phyloP scores from a whole-genome alignment of 64 coral and sea anemone species.

The Montipora efflorescens region DNA sequence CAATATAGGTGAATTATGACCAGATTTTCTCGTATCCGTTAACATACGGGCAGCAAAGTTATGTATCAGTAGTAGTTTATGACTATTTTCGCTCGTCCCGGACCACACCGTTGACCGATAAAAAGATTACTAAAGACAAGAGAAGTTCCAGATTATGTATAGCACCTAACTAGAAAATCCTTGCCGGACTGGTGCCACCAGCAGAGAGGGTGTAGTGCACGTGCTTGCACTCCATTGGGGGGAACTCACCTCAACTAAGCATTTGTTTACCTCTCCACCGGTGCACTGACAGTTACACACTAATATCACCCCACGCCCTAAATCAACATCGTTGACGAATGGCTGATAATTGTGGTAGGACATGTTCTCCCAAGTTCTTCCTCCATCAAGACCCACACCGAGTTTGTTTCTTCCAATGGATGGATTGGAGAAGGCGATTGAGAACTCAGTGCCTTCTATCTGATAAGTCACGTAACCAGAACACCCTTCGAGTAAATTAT shows the following conservation, averaged over 20 bases:
- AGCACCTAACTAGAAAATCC: no score
- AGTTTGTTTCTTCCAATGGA: slow-evolving; percentile 39
- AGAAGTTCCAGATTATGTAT: no score
- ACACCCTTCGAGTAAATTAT: slow-evolving; percentile 26
- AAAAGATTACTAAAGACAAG: no score
- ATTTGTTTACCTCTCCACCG: slow-evolving; percentile 16
- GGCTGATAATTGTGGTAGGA: slow-evolving; percentile 5
- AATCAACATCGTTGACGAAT: neutral
- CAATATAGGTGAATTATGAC: no score
- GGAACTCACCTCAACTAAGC: neutral
- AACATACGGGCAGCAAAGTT: no score
- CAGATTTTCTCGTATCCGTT: no score
- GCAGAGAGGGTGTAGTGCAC: neutral
- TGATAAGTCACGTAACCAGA: slow-evolving; percentile 55
- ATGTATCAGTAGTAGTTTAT: no score
- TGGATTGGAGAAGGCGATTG: slow-evolving; percentile 74
- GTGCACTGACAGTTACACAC: slow-evolving; percentile 49
- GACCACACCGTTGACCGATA: no score
- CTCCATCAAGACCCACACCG: slow-evolving; percentile 50
- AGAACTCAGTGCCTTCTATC: slow-evolving; percentile 25
- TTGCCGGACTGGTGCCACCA: no score
- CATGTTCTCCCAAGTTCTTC: slow-evolving; percentile 59
- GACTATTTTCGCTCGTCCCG: no score
- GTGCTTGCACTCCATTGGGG: no score
- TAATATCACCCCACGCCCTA: neutral